Evolutionary conservation across 2,797 vertebrate species (phyloP), one percentile per base, ranked within the genome.

Genomic region (Acanthopagrus latus): DNA sequence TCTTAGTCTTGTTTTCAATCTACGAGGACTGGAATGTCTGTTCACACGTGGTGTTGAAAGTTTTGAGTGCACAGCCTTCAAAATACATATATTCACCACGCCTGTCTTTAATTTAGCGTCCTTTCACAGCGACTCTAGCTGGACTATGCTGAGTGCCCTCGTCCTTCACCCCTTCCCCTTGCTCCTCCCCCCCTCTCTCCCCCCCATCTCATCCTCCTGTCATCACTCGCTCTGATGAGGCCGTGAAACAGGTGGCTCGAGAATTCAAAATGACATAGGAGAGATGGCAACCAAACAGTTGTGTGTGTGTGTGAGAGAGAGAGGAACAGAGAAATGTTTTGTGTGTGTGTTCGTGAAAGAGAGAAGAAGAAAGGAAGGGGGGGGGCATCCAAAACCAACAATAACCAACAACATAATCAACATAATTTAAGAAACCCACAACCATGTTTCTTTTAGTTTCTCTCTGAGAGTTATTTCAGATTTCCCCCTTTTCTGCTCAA

Each of bases 231-330:
- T 78, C 78, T 84, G 84, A 92, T 90, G 91, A 93, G 89, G 81
- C 91, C 47, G 29, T 69, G 84, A 91, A 93, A 94, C 93, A 94
- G 93, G 93, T 95, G 92, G 90, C 86, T 73, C 5, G 51, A 89
- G 88, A 93, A 91, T 92, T 90, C 82, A 84, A 84, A 87, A 87
- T 80, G 85, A 87, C 89, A 89, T 78, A 82, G 74, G 81, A 87
- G 89, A 82, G 88, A 89, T 76, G 68, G 76, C 79, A 81, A 88
- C 78, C 72, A 74, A 85, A 86, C 88, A 81, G 76, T 82, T 71
- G 68, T 81, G 83, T 81, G 44, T 41, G 23, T 25, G 65, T 51
- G 62, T 71, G 68, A 75, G 81, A n/a, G 46, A 57, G 57, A 62
- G 38, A 66, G 62, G 79, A 54, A 52, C 3, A 75, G 33, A 66